Evolutionary conservation across 2,797 vertebrate genomes (phyloP), one percentile per base, ranked within the genome.

Genomic region (Sebastes matsubarae): DNA sequence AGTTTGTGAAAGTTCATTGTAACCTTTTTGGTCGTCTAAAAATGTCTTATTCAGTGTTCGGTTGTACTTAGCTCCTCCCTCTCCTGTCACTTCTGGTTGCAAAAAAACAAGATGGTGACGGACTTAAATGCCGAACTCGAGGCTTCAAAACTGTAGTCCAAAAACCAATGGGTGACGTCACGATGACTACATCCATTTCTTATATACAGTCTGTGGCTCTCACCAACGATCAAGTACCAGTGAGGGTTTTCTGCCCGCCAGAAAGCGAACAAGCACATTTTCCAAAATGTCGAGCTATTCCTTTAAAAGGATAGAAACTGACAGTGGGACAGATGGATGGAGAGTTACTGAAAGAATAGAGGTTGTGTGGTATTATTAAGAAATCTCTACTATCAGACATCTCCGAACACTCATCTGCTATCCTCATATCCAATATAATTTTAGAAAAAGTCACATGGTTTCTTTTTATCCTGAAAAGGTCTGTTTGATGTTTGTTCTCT

Each of bases 381-480:
- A 36, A 50, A 71, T n/a, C 4, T 25, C 13, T 10, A 46, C 27
- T 32, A 61, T 59, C 50, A 22, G 18, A 27, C 8, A 30, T 36
- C 13, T 50, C 14, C 34, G 11, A 30, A 32, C n/a, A 55, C 38
- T 68, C 61, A 32, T 70, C 36, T 65, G 52, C 24, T 25, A 25
- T 72, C 30, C n/a, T 61, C 58, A 61, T 4, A 54, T 30, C 38
- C 20, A 63, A 29, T 12, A 75, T 9, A 13, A 11, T 25, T 70
- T 72, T 54, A 59, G 66, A 60, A 59, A 71, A 30, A 67, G 29
- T 71, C 60, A 71, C 38, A 29, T 71, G 22, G 65, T 71, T 69
- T 81, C 60, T 13, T 50, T 70, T 75, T 18, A 25, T 25, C 11
- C 52, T 25, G 22, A 68, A 58, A 67, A 73, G 14, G 38, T 42